These are phyloP conservation scores for Brachymystax lenok DNA, from an alignment of 2,797 vertebrate genomes.

Conservation along the genomic window DNA sequence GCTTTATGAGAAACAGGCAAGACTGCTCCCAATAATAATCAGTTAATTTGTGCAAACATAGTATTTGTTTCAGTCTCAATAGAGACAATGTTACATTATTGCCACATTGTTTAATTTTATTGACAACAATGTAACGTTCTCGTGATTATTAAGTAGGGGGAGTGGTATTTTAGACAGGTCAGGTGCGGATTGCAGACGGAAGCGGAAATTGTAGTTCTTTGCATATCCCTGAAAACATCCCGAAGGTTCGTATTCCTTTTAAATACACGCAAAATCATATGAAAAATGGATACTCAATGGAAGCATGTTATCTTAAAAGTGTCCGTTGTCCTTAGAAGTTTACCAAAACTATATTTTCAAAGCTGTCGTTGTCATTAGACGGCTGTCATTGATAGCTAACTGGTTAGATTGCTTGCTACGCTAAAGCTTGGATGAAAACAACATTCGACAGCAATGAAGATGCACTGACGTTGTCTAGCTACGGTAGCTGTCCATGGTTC, in stretches of 20 bases:
- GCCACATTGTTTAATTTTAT: not conserved
- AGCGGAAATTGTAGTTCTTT: conserved; percentile 62
- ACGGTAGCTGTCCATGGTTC: conserved; percentile 70
- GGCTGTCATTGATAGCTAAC: not conserved
- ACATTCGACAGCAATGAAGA: conserved; percentile 47
- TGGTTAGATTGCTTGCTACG: not conserved
- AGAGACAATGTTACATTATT: not conserved
- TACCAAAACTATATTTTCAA: not conserved
- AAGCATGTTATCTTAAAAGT: rapidly evolving
- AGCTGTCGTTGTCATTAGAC: not conserved
- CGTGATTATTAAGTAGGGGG: not conserved
- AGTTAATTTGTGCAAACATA: too few relatives aligned
- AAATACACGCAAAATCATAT: not conserved
- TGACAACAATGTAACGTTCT: not conserved
- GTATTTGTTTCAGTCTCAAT: not conserved
- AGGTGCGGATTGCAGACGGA: conserved; percentile 47
- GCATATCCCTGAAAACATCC: conserved; percentile 47
- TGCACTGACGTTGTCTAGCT: not conserved
- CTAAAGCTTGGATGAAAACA: conserved; percentile 26
- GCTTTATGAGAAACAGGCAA: too few relatives aligned
- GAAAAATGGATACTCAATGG: rapidly evolving
- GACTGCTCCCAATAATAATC: too few relatives aligned
- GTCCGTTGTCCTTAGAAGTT: not conserved
- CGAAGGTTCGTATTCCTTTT: conserved; percentile 42
- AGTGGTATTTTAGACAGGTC: conserved; percentile 14